Percentiles rank a stretch among this genome's conserved stretches.
Evolutionary conservation across 2,113 vertebrate species (phyloP).

Genomic region (Nothocercus julius): DNA sequence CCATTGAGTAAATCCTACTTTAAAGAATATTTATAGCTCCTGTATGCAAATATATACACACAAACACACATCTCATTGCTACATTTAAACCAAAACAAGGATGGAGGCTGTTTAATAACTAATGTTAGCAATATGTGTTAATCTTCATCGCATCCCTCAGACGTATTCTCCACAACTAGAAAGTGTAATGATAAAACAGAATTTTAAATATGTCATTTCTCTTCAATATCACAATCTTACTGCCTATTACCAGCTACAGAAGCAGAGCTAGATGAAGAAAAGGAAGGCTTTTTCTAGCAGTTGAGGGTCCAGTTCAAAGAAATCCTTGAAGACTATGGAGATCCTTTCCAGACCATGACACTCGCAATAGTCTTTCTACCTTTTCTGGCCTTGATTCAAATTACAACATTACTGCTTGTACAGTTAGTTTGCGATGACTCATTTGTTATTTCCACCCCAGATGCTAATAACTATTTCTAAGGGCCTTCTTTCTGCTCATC

Average conservation of each 20-base stretch:
- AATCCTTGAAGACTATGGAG: neutral
- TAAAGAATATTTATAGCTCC: neutral
- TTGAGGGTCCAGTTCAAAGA: neutral
- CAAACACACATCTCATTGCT: neutral
- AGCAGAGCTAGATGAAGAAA: neutral
- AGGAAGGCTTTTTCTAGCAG: neutral
- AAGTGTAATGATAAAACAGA: neutral
- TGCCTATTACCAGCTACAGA: neutral
- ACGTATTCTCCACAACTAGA: neutral
- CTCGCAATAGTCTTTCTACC: neutral
- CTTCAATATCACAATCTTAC: neutral
- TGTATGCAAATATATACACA: neutral
- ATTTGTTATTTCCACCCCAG: neutral
- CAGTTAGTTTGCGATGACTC: neutral
- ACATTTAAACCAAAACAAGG: neutral
- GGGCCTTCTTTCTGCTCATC: neutral
- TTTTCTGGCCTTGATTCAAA: neutral
- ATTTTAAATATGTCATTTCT: neutral
- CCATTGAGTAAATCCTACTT: neutral
- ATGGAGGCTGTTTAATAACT: neutral
- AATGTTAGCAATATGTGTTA: neutral
- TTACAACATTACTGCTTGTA: neutral
- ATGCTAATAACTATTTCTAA: neutral
- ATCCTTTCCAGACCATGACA: neutral
- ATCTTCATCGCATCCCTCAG: neutral